Evolutionary conservation across 2,888 invertebrate genomes (phyloP).

Genomic region (Chydorus sphaericus): DNA sequence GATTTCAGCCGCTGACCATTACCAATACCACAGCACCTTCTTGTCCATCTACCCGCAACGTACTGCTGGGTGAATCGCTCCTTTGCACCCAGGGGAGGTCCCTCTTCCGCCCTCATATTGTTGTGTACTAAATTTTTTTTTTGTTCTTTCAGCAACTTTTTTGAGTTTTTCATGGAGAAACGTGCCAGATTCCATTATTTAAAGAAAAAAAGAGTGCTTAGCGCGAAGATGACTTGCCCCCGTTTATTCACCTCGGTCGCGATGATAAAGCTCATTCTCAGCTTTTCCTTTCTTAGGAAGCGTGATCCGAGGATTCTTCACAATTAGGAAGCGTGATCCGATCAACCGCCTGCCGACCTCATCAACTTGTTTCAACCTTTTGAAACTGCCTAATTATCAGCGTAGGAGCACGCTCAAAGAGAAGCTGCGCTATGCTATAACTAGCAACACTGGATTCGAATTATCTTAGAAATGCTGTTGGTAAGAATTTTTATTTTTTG

Average conservation of each 20-base stretch:
- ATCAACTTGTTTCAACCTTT: conserved; percentile 95
- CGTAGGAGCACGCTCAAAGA: conserved; percentile 87
- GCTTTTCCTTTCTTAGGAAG: conserved; percentile 45
- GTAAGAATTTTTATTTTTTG: background rate
- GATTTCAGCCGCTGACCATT: background rate
- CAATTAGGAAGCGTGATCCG: conserved; percentile 86
- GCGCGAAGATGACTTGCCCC: too few relatives aligned
- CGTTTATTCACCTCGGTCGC: background rate
- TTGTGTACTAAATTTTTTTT: too few relatives aligned
- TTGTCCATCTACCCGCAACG: too few relatives aligned
- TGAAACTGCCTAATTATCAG: conserved; percentile 96
- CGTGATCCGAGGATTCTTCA: conserved; percentile 94
- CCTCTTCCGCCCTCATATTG: too few relatives aligned
- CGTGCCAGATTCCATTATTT: too few relatives aligned
- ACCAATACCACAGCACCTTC: background rate
- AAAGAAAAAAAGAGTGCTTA: too few relatives aligned
- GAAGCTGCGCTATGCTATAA: conserved; percentile 92
- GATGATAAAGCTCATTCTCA: too few relatives aligned
- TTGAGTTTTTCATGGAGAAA: too few relatives aligned
- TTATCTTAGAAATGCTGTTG: conserved; percentile 53
- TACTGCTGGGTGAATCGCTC: too few relatives aligned
- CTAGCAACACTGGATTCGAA: conserved; percentile 96
- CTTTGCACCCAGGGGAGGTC: too few relatives aligned
- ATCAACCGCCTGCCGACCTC: conserved; percentile 93
- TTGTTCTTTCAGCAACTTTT: too few relatives aligned